Evolutionary conservation across 2,797 vertebrate species (phyloP), one percentile per base, ranked within the genome.

Genomic region (Parauchenoglanis ngamensis): DNA sequence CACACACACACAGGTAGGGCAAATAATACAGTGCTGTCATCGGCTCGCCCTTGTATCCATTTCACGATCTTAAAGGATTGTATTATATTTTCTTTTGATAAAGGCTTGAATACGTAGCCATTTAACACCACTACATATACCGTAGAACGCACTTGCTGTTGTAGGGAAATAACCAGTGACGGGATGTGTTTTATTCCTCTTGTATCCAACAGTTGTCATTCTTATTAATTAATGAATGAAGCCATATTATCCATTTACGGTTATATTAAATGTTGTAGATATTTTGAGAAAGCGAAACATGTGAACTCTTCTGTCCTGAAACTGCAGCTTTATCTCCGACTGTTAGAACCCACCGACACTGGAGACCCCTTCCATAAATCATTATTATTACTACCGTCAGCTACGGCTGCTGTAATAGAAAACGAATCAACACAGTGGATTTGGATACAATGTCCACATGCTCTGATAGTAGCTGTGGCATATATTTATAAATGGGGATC

Each of bases 1-100:
- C 92, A 96, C 95, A 40, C 94, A 97, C 89, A 97, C 96, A 90
- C 98, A 97, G 97, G 98, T 99, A 94, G 0, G 88, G 80, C 31
- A 28, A n/a, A 44, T 44, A 63, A 61, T 7, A 19, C 11, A 19
- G 7, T 4, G 0, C 19, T 44, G 17, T 72, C 40, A 72, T 2
- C 67, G 17, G 1, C 67, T 8, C 21, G 35, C 31, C 35, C 28
- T 35, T 31, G 4, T 35, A n/a, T 25, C 63, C 12, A 3, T n/a
- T 65, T 65, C 11, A 17, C 31, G 28, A 17, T 28, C 17, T 31
- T 15, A 31, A 65, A 4, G 1, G 65, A 68, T 31, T 35, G 13
- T 67, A 67, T 67, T 28, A 4, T 65, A 13, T 65, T 63, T 7
- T 63, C 13, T 28, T 28, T 31, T 68, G 13, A 31, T n/a, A 7